phyloP scores from a whole-genome alignment of 2,113 vertebrate species.

The Carettochelys insculpta region DNA sequence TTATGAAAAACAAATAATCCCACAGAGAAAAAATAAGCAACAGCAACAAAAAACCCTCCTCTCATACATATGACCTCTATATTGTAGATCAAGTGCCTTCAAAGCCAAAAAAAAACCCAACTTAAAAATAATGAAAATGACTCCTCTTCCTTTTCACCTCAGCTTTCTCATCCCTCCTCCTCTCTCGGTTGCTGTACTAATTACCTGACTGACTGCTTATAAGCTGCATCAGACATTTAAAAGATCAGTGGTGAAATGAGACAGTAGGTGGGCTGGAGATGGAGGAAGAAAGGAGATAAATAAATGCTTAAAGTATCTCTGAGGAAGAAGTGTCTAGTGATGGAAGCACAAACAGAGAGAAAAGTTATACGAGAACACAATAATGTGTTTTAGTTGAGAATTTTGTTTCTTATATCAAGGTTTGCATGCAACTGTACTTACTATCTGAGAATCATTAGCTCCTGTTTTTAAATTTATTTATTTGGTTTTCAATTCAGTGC shows the following conservation, averaged over 20 bases:
- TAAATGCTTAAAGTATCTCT: constrained; percentile 31
- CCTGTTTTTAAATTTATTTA: constrained; percentile 43
- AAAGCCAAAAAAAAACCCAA: constrained; percentile 42
- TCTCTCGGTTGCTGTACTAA: constrained; percentile 51
- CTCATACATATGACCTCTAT: background rate
- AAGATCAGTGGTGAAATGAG: constrained; percentile 53
- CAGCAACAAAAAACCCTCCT: background rate
- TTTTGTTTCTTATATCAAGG: constrained; percentile 24
- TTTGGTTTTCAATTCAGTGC: constrained; percentile 2
- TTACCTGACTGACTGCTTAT: constrained; percentile 63
- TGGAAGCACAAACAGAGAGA: constrained; percentile 33
- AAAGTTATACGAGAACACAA: background rate
- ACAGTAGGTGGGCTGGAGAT: constrained; percentile 60
- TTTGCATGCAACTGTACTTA: constrained; percentile 13
- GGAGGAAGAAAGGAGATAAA: constrained; percentile 8
- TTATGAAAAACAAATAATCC: background rate
- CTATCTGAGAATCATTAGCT: constrained; percentile 48
- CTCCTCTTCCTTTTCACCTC: constrained; percentile 6
- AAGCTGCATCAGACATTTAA: constrained; percentile 46
- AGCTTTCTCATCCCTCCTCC: background rate
- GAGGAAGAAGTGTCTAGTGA: constrained; percentile 21
- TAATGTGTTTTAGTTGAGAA: background rate
- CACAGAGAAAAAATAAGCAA: background rate
- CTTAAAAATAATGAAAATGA: background rate
- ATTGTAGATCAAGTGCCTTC: constrained; percentile 2